Conservation (phyloP, 2,797 vertebrate species). For the Acestrorhynchus altus region DNA sequence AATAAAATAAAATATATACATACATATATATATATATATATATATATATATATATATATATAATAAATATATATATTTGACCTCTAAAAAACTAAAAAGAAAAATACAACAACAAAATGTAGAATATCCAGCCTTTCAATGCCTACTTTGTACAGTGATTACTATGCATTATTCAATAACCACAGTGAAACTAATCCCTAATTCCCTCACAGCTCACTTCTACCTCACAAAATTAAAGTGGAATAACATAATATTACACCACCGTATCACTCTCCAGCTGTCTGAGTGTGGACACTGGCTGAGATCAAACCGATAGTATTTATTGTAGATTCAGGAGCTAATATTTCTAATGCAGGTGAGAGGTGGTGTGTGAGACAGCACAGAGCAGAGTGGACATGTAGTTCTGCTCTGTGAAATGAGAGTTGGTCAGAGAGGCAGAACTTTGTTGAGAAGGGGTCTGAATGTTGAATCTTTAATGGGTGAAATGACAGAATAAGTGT, state of each 20-base stretch:
- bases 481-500: conserved; percentile 11
- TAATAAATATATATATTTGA: no score
- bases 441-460: background rate
- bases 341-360: conserved; percentile 48
- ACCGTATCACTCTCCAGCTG: background rate
- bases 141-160: background rate
- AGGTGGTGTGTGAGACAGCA: conserved; percentile 53
- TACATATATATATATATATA: no score
- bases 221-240: conserved; percentile 11
- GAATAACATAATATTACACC: conserved; percentile 12
- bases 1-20: no score
- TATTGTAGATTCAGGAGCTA: conserved; percentile 61
- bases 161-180: background rate
- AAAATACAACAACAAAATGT: background rate
- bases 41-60: no score
- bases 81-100: background rate
- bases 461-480: conserved; percentile 1
- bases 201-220: background rate
- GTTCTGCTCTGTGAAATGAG: conserved; percentile 2
- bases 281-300: conserved; percentile 26
- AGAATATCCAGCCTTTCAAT: background rate
- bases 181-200: background rate
- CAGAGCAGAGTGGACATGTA: conserved; percentile 42
- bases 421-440: background rate
- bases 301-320: conserved; percentile 40